Evolutionary conservation across 2,888 invertebrate genomes (phyloP), one percentile per base, ranked within the genome.

Genomic region (Calephelis perditalis): DNA sequence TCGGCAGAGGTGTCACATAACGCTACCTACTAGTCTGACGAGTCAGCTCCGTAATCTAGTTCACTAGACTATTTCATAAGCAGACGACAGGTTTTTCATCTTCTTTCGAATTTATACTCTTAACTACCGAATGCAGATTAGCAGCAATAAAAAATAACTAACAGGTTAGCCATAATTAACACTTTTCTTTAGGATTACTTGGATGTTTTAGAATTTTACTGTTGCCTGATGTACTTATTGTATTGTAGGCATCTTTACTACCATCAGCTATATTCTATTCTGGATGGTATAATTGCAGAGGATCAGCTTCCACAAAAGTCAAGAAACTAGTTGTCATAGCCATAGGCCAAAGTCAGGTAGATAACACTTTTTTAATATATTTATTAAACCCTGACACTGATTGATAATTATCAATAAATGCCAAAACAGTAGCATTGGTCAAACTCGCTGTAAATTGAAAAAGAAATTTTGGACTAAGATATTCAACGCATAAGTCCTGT

Each of bases 181-280:
- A 59, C 9, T 45, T 47, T 26, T 47, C 7, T 2, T 15, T 54
- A 26, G 26, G 4, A 26, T 26, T 26, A 26, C 4, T 26, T 26
- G 1, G 26, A 26, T 26, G 26, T 26, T 26, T 26, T 26, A 26
- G 26, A 26, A 26, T 26, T 26, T 26, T 26, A 26, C 26, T 26
- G 40, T 40, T 8, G 8, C 40, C 40, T 40, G 8, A 40, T 40
- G 8, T 40, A 7, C 40, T 40, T 40, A 40, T 60, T 40, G 40
- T 40, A 8, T 40, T 40, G 40, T 57, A 66, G 63, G 65, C 63
- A 10, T 58, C 62, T 0, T 65, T 68, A 3, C 56, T 84, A 10
- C 65, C 75, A 11, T 73, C 73, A 8, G 78, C 83, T 0, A 79
- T 84, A 64, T 75, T 68, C 59, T 57, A 66, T 35, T 79, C 78